Conservation (phyloP, 1,140 invertebrate genomes). For the Calycopis cecrops region DNA sequence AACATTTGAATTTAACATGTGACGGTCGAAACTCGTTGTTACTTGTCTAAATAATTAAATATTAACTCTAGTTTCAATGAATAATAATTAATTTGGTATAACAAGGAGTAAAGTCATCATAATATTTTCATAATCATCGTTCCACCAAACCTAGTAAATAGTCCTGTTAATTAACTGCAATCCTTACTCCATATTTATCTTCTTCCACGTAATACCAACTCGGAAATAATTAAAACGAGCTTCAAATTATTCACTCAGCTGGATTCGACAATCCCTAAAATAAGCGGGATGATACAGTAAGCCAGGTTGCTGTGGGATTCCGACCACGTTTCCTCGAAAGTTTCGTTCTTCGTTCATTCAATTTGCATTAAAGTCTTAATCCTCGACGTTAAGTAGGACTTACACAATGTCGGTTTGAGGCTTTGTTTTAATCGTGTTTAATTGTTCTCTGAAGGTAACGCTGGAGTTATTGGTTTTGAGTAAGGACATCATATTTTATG, state of each 20-base stretch:
- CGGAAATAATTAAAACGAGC: conserved; percentile 39
- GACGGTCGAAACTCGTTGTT: no score
- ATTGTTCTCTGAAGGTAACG: conserved; percentile 2
- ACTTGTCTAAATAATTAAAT: no score
- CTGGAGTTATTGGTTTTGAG: conserved; percentile 2
- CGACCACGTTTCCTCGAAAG: conserved; percentile 33
- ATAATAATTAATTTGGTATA: no score
- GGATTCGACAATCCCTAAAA: conserved; percentile 40
- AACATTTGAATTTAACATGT: no score
- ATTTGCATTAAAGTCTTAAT: conserved; percentile 62
- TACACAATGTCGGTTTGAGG: conserved; percentile 25
- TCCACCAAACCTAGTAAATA: no score
- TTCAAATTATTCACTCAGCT: conserved; percentile 41
- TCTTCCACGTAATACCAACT: conserved; percentile 13
- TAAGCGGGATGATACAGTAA: conserved; percentile 42
- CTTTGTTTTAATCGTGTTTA: conserved; percentile 19
- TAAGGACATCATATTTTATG: not conserved
- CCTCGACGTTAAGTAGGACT: conserved; percentile 34
- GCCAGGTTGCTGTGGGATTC: conserved; percentile 38
- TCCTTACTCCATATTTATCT: no score
- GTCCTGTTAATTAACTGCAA: no score
- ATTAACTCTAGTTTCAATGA: no score
- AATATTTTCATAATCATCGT: no score
- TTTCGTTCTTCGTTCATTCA: conserved; percentile 51
- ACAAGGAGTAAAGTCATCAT: no score